Conservation (phyloP, 2,888 invertebrate genomes). For the Coenonympha arcania region DNA sequence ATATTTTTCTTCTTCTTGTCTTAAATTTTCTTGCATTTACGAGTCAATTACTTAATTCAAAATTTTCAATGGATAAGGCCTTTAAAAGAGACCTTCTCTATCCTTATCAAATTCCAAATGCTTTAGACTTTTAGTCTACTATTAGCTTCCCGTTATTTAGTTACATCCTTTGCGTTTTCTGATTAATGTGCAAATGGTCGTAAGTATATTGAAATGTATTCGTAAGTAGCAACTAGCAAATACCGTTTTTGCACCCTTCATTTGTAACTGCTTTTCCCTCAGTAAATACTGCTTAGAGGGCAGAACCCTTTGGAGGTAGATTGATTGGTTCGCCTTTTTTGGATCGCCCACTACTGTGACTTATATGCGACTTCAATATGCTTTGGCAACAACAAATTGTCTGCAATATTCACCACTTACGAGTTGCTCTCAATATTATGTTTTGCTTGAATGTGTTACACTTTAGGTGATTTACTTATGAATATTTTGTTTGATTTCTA, state of each 20-base stretch:
- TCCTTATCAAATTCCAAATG: too few species aligned
- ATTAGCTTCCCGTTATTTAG: too few species aligned
- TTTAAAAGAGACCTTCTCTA: too few species aligned
- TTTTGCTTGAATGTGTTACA: background rate
- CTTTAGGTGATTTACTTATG: background rate
- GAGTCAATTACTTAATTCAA: too few species aligned
- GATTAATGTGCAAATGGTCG: too few species aligned
- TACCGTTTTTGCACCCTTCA: slow-evolving; percentile 23
- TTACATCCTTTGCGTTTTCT: too few species aligned
- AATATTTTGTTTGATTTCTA: background rate
- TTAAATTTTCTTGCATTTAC: too few species aligned
- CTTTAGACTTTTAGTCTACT: too few species aligned
- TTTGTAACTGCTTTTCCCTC: slow-evolving; percentile 29
- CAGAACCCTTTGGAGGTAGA: slow-evolving; percentile 25
- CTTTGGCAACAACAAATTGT: slow-evolving; percentile 18
- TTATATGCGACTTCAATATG: slow-evolving; percentile 20
- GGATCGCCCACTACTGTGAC: slow-evolving; percentile 24
- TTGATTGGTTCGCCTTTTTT: slow-evolving; percentile 23
- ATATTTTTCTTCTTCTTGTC: too few species aligned
- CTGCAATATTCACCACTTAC: background rate
- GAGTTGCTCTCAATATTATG: slow-evolving; percentile 3
- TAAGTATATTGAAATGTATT: too few species aligned
- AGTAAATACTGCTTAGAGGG: slow-evolving; percentile 26
- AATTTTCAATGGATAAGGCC: too few species aligned
- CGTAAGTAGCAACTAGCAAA: too few species aligned